These are phyloP conservation scores for Phyllostomus discolor DNA, from an alignment of 2,113 vertebrate genomes.

Conservation along the genomic window DNA sequence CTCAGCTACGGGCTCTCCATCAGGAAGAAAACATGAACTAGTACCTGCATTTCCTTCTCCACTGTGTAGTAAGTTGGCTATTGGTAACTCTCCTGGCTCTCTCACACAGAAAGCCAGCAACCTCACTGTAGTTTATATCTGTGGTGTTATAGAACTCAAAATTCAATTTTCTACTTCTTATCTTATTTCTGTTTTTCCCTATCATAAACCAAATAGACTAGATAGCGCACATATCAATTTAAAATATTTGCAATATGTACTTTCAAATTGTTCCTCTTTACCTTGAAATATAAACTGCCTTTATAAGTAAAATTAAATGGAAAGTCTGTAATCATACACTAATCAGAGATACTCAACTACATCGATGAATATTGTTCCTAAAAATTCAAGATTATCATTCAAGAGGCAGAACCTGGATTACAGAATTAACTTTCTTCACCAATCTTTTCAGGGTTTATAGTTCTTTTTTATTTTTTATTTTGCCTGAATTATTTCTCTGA, in stretches of 20 bases:
- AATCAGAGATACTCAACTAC: background rate
- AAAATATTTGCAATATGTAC: background rate
- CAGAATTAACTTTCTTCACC: background rate
- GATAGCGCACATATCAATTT: background rate
- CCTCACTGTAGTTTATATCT: background rate
- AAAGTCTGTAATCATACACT: background rate
- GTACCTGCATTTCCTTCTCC: background rate
- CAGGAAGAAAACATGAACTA: background rate
- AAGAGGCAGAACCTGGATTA: background rate
- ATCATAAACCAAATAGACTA: background rate
- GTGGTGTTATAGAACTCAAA: background rate
- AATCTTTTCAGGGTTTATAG: background rate
- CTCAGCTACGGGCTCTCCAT: background rate
- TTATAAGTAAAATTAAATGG: background rate
- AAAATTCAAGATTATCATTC: background rate
- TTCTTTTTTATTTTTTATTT: background rate
- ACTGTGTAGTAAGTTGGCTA: background rate
- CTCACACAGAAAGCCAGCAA: background rate
- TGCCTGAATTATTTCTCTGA: background rate
- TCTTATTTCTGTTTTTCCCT: background rate
- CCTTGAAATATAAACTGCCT: background rate
- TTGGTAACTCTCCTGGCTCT: background rate
- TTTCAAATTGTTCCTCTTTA: background rate
- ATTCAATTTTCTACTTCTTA: background rate
- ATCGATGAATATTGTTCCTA: background rate